Conservation (phyloP, 2,113 vertebrate genomes). For the Otis tarda region DNA sequence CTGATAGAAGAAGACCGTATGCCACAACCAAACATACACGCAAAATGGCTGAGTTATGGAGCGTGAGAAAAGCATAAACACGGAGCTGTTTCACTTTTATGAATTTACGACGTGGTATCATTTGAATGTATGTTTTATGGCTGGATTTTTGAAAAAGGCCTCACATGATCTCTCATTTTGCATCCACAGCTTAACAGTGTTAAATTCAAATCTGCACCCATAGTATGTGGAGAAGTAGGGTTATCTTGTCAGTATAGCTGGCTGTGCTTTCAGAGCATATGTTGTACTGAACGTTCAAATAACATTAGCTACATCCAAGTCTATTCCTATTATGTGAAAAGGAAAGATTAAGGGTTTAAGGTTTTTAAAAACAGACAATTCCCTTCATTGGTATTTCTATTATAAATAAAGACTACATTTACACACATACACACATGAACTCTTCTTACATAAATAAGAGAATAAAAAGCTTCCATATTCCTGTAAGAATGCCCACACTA, state of each 20-base stretch:
- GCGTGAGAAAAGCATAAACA: constrained; percentile 37
- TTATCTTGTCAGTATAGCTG: constrained; percentile 37
- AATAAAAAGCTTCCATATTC: not conserved
- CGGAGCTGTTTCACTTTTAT: constrained; percentile 25
- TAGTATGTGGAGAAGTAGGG: not conserved
- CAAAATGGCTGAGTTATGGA: constrained; percentile 51
- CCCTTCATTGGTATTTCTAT: not conserved
- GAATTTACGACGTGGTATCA: constrained; percentile 44
- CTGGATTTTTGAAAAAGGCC: not conserved
- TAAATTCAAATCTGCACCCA: constrained; percentile 38
- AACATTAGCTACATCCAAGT: constrained; percentile 32
- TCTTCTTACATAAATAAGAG: not conserved
- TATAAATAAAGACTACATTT: not conserved
- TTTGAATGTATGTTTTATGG: constrained; percentile 42
- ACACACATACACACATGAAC: not conserved
- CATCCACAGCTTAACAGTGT: constrained; percentile 28
- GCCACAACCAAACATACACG: constrained; percentile 18
- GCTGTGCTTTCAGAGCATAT: constrained; percentile 27
- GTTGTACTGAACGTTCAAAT: constrained; percentile 41
- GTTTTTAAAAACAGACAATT: constrained; percentile 13
- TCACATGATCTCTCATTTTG: constrained; percentile 23
- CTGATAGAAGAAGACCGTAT: constrained; percentile 17
- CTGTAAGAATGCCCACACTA: not conserved
- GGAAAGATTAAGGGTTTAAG: constrained; percentile 4
- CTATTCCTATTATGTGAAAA: constrained; percentile 1